Conservation (phyloP, 2,113 vertebrate species). For the Struthio camelus region DNA sequence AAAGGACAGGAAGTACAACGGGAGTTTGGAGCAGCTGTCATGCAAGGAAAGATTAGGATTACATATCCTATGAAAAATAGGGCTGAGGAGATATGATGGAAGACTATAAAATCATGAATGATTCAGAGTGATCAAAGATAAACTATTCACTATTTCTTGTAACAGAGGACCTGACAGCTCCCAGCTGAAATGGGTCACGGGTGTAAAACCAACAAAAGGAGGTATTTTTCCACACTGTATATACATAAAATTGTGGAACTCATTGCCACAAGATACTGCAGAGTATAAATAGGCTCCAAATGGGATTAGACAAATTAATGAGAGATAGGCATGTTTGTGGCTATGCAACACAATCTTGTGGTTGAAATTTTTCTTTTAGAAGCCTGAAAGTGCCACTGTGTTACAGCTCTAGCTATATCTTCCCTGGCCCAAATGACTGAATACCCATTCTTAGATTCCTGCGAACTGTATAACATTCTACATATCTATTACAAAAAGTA, state of each 20-base stretch:
- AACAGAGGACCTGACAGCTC: neutral
- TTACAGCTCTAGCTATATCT: neutral
- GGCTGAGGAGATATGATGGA: neutral
- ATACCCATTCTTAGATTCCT: neutral
- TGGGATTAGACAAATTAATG: constrained; percentile 34
- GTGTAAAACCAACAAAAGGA: constrained; percentile 51
- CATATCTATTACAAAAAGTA: constrained; percentile 37
- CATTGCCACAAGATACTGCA: neutral
- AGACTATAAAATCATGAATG: neutral
- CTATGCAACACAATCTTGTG: constrained; percentile 4
- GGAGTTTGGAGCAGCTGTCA: neutral
- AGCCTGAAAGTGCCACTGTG: neutral
- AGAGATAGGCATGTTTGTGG: constrained; percentile 11
- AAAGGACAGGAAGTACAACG: neutral
- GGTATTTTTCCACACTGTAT: neutral
- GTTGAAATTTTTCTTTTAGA: constrained; percentile 36
- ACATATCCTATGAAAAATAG: neutral
- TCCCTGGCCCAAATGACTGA: neutral
- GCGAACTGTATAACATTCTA: constrained; percentile 15
- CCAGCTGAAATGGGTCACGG: constrained; percentile 34
- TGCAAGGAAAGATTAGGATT: neutral
- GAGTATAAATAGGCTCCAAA: constrained; percentile 23
- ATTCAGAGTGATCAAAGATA: neutral
- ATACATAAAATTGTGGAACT: neutral
- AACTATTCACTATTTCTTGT: neutral